phyloP scores from a whole-genome alignment of 2,888 invertebrate genomes.

The Carabus problematicus region DNA sequence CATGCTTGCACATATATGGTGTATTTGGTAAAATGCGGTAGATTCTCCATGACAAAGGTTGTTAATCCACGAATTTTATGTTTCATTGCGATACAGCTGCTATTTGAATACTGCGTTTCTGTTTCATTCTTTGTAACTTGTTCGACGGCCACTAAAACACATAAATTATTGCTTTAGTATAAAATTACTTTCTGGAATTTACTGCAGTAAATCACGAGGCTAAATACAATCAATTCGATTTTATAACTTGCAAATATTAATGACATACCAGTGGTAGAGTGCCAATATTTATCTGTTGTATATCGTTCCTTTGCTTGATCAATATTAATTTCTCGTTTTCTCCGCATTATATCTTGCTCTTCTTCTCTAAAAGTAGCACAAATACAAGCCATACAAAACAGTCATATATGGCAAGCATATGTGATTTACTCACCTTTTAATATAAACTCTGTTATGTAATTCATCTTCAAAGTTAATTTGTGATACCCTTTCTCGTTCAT shows the following conservation, averaged over 20 bases:
- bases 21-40: slow-evolving; percentile 82
- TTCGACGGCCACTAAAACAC: slow-evolving; percentile 1
- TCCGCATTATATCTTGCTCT: neutral
- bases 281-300: slow-evolving; percentile 16
- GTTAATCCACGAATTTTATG: slow-evolving; percentile 21
- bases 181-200: neutral
- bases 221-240: neutral
- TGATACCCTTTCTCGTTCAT: slow-evolving; percentile 67
- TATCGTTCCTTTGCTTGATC: slow-evolving; percentile 14
- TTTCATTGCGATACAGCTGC: slow-evolving; percentile 17
- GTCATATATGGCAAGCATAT: too few relatives aligned
- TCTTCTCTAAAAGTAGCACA: too few relatives aligned
- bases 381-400: too few relatives aligned
- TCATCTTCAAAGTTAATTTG: slow-evolving; percentile 80
- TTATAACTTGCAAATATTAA: too few relatives aligned
- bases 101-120: slow-evolving; percentile 19
- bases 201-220: neutral
- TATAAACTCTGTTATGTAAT: slow-evolving; percentile 78
- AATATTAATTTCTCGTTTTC: slow-evolving; percentile 18
- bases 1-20: slow-evolving; percentile 80
- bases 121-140: slow-evolving; percentile 13
- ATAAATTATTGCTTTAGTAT: too few relatives aligned
- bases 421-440: slow-evolving; percentile 56
- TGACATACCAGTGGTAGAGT: slow-evolving; percentile 9
- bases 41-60: slow-evolving; percentile 50